Evolutionary conservation across 2,888 invertebrate species (phyloP).

Genomic region (Pterostichus niger): DNA sequence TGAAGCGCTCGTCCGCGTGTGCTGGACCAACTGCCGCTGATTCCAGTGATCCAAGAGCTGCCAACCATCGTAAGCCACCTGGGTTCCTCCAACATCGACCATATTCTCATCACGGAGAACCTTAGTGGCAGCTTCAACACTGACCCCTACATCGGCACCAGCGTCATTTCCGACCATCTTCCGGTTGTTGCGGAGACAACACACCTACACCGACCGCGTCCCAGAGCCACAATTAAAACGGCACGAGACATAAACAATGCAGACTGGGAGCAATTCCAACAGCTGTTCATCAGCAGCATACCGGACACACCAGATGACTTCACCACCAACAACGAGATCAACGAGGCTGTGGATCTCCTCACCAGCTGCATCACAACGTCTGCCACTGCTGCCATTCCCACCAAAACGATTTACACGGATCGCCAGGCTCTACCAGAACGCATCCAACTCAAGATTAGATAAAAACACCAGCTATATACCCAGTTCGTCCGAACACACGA

Average conservation of each 20-base stretch:
- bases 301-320: background rate
- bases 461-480: background rate
- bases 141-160: too few relatives aligned
- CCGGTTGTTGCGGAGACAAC: too few relatives aligned
- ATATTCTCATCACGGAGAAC: too few relatives aligned
- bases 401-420: background rate
- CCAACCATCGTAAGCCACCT: too few relatives aligned
- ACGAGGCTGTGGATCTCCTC: background rate
- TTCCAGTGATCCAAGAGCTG: too few relatives aligned
- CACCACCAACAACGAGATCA: background rate
- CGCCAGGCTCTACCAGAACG: background rate
- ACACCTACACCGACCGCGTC: too few relatives aligned
- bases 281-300: background rate
- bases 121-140: too few relatives aligned
- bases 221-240: too few relatives aligned
- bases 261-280: background rate
- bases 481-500: background rate
- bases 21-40: too few relatives aligned
- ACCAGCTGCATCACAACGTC: background rate
- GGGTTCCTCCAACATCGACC: too few relatives aligned
- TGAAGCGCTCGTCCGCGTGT: too few relatives aligned
- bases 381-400: background rate
- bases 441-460: background rate
- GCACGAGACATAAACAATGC: background rate
- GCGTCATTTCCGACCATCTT: too few relatives aligned